Base-by-base conservation (phyloP, 2,797 vertebrate genomes). In the Petrocephalus sullivani region DNA sequence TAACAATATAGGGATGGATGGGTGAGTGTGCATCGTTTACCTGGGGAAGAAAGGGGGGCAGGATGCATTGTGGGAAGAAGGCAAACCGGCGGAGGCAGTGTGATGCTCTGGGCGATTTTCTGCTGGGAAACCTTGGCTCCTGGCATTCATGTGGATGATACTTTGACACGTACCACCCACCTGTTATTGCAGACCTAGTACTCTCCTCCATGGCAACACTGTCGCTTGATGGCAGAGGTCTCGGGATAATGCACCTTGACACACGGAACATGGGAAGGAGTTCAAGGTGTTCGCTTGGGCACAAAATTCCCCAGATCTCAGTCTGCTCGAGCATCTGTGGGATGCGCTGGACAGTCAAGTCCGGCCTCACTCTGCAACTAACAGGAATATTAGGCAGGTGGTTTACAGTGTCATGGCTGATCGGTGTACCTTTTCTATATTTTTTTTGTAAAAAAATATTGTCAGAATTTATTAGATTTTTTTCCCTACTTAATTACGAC, bases 391-490 rank as follows among this genome's bases (percentile, higher is more conserved):
- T 37, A 71, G 28, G 28, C 28, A 37, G 28, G 64, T 37, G 64
- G 64, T 71, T 71, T 71, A 37, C 9, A 71, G 33, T 37, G 28
- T 71, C 33, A 71, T 71, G 64, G 2, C 64, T 71, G 67, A 71
- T 71, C 67, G 1, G 41, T 46, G 41, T 46, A 46, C 4, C 3
- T 4, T 46, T 46, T 81, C 0, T 81, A 46, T 46, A 46, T 56
- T 28, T 87, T 88, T 54, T 86, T 71, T 67, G 54, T 46, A 21
- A 88, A 88, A 78, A 54, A 4, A 5, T 37, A 56, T 75, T 23
- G 37, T 58, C 9, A 12, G 58, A 75, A 23, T 28, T 41, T 51
- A 82, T 82, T 88, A 2, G 33, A 19, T 23, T 23, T 12, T 54
- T 53, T 21, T 10, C 12, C 21, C 0, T 23, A 19, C 51, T 84